Evolutionary conservation across 1,140 invertebrate genomes (phyloP).

Genomic region (Calliopsis andreniformis): DNA sequence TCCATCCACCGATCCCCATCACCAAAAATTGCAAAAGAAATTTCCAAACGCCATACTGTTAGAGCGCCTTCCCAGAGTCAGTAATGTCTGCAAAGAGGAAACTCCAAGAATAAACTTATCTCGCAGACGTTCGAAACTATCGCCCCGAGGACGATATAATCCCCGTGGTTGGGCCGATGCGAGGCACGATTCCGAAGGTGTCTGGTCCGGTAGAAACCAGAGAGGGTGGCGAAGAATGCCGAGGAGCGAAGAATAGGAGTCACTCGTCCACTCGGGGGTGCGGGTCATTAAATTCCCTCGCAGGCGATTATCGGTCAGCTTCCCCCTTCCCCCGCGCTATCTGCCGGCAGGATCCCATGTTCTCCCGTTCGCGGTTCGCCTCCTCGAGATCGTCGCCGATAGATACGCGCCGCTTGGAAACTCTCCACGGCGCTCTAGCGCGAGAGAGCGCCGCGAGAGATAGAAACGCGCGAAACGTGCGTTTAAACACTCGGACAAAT

Average conservation of each 20-base stretch:
- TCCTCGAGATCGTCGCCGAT: constrained; percentile 26
- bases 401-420: constrained; percentile 14
- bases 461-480: constrained; percentile 51
- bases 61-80: no score
- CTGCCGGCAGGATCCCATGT: constrained; percentile 26
- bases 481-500: constrained; percentile 61
- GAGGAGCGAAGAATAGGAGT: background rate
- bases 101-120: no score
- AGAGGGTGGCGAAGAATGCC: constrained; percentile 8
- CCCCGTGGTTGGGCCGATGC: background rate
- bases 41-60: no score
- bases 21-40: no score
- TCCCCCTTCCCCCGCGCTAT: constrained; percentile 15
- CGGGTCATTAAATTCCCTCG: constrained; percentile 42
- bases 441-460: constrained; percentile 32
- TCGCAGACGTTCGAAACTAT: no score
- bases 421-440: background rate
- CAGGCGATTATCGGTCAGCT: constrained; percentile 23
- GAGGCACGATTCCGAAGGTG: background rate
- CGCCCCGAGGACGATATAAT: background rate
- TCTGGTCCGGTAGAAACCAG: background rate
- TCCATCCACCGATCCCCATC: no score
- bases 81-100: no score
- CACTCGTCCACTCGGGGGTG: background rate
- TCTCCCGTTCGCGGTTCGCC: constrained; percentile 24